A percentile compares a stretch with the other conserved stretches of the same genome.
These are phyloP conservation scores for Mesitornis unicolor DNA, from an alignment of 2,113 vertebrate species.

Conservation along the genomic window DNA sequence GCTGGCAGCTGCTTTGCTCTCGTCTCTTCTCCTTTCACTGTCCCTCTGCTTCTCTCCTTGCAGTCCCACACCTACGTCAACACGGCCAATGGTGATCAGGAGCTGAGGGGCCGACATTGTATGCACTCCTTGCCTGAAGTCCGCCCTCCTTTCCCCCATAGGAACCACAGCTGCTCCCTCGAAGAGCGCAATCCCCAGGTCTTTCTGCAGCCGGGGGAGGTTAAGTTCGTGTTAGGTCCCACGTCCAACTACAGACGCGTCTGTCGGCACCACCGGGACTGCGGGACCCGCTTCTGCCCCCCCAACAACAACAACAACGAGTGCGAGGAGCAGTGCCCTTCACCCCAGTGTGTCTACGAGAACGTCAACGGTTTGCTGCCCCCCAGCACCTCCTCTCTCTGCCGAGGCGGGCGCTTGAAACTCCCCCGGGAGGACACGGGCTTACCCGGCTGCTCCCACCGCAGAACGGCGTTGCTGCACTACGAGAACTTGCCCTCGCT, in stretches of 20 bases:
- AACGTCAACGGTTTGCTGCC: constrained; percentile 85
- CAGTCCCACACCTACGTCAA: constrained; percentile 98
- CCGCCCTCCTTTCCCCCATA: constrained; percentile 78
- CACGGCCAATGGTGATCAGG: constrained; percentile 87
- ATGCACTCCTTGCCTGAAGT: constrained; percentile 91
- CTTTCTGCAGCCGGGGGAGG: constrained; percentile 90
- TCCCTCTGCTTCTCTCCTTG: constrained; percentile 35
- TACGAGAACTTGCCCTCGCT: constrained; percentile 95
- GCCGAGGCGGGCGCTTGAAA: constrained; percentile 74
- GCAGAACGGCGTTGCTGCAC: constrained; percentile 87
- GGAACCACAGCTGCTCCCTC: constrained; percentile 80
- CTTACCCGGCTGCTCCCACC: constrained; percentile 73
- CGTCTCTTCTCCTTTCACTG: constrained; percentile 3
- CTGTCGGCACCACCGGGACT: constrained; percentile 7
- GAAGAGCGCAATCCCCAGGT: constrained; percentile 89
- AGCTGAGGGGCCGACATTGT: constrained; percentile 86
- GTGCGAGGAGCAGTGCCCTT: constrained; percentile 76
- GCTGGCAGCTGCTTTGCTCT: not conserved
- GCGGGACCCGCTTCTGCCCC: constrained; percentile 21
- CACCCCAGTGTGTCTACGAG: constrained; percentile 86
- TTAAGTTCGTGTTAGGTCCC: constrained; percentile 93
- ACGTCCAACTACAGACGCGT: constrained; percentile 78
- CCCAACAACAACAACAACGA: constrained; percentile 82
- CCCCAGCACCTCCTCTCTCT: not conserved
- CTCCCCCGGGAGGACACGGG: constrained; percentile 67